Conservation (phyloP, 2,797 vertebrate genomes). For the Nyctibius grandis region DNA sequence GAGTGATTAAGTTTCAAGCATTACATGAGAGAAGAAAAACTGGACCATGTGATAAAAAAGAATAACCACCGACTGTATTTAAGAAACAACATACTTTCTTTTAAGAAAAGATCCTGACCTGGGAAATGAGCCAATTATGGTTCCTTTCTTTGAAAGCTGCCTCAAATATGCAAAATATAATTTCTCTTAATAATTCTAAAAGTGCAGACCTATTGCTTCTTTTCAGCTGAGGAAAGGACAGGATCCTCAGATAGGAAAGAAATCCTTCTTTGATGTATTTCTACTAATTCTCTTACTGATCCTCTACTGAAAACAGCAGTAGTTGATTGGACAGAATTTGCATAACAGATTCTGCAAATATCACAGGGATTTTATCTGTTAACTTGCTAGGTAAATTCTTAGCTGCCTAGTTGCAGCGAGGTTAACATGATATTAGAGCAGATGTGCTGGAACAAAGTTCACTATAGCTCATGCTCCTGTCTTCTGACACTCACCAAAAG, state of each 20-base stretch:
- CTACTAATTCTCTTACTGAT: background rate
- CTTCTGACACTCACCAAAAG: background rate
- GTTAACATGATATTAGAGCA: background rate
- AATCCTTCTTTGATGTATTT: background rate
- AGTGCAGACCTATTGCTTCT: background rate
- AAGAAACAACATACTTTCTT: background rate
- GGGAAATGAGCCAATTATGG: background rate
- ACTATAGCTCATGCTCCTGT: background rate
- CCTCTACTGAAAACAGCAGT: background rate
- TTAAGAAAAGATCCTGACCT: background rate
- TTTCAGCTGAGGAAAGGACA: background rate
- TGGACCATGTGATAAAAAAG: background rate
- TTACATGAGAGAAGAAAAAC: background rate
- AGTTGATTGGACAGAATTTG: background rate
- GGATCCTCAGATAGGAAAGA: background rate
- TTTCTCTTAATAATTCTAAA: background rate
- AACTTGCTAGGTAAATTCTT: background rate
- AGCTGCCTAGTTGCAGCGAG: background rate
- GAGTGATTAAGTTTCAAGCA: background rate
- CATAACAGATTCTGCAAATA: background rate
- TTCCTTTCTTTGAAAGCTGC: background rate
- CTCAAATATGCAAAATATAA: background rate
- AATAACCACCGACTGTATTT: background rate
- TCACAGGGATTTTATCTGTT: background rate
- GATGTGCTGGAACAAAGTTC: background rate